Percentiles rank a stretch among this genome's conserved stretches.
These are phyloP conservation scores for Amphipyra tragopoginis DNA, from an alignment of 2,888 invertebrate genomes.

Conservation along the genomic window DNA sequence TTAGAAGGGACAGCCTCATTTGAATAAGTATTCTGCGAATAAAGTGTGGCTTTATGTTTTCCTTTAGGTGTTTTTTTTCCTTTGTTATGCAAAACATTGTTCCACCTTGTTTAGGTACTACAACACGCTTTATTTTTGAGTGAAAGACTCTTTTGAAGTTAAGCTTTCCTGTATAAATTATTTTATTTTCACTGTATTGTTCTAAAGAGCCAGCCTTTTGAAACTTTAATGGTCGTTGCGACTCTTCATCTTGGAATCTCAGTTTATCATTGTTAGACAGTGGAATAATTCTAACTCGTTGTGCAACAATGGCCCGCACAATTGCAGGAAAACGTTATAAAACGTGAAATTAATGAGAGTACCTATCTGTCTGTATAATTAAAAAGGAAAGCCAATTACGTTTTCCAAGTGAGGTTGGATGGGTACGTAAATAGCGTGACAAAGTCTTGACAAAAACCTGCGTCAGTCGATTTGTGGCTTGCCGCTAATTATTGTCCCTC, in stretches of 20 bases:
- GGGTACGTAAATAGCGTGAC: slow-evolving; percentile 22
- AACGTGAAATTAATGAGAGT: slow-evolving; percentile 20
- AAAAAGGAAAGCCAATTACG: slow-evolving; percentile 20
- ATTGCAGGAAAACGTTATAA: slow-evolving; percentile 26
- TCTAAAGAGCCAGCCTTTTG: slow-evolving; percentile 84
- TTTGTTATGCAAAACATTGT: slow-evolving; percentile 90
- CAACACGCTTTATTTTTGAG: slow-evolving; percentile 90
- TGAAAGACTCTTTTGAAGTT: slow-evolving; percentile 90
- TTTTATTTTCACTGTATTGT: slow-evolving; percentile 89
- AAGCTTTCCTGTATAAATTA: slow-evolving; percentile 90
- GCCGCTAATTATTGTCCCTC: slow-evolving; percentile 58
- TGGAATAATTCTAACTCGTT: slow-evolving; percentile 59
- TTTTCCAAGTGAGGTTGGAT: slow-evolving; percentile 26
- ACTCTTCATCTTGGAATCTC: slow-evolving; percentile 77
- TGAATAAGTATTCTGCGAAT: slow-evolving; percentile 90
- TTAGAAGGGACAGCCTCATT: slow-evolving; percentile 90
- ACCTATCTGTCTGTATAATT: slow-evolving; percentile 12
- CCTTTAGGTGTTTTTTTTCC: slow-evolving; percentile 89
- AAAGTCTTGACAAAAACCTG: slow-evolving; percentile 55
- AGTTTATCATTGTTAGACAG: slow-evolving; percentile 76
- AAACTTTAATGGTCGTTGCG: slow-evolving; percentile 83
- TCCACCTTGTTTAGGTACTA: slow-evolving; percentile 90
- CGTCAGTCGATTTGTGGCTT: slow-evolving; percentile 43
- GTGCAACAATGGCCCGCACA: slow-evolving; percentile 44
- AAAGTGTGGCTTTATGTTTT: slow-evolving; percentile 90